phyloP scores from a whole-genome alignment of 2,797 vertebrate species.

The Chaetodon trifasciatus region DNA sequence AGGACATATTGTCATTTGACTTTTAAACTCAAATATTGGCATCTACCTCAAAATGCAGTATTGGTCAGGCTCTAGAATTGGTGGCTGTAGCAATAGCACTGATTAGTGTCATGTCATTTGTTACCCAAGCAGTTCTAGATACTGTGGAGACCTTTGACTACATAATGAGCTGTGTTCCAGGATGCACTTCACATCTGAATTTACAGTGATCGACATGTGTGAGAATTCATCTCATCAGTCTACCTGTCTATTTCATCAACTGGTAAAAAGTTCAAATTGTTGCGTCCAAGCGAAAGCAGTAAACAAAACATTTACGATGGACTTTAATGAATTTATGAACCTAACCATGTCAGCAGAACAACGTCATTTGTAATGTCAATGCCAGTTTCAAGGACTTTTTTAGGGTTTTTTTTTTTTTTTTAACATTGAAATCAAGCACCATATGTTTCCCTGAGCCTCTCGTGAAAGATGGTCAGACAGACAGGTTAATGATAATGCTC shows the following conservation, averaged over 20 bases:
- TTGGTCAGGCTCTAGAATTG: neutral
- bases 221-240: conserved; percentile 1
- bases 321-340: conserved; percentile 3
- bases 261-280: neutral
- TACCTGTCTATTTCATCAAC: neutral
- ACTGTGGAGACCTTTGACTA: neutral
- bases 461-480: conserved; percentile 12
- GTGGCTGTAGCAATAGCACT: neutral
- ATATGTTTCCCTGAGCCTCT: conserved; percentile 4
- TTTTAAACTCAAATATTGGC: neutral
- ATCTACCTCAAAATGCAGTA: neutral
- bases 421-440: neutral
- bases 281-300: neutral
- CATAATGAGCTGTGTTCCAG: neutral
- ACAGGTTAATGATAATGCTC: conserved; percentile 44
- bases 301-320: neutral
- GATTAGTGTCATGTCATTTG: neutral
- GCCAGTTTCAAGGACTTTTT: neutral
- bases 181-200: neutral
- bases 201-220: conserved; percentile 4
- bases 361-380: neutral
- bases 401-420: neutral
- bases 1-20: neutral
- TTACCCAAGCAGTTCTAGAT: neutral
- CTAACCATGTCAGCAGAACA: neutral